Conservation (phyloP, 2,888 invertebrate species). For the Acanthacorydalis orientalis region DNA sequence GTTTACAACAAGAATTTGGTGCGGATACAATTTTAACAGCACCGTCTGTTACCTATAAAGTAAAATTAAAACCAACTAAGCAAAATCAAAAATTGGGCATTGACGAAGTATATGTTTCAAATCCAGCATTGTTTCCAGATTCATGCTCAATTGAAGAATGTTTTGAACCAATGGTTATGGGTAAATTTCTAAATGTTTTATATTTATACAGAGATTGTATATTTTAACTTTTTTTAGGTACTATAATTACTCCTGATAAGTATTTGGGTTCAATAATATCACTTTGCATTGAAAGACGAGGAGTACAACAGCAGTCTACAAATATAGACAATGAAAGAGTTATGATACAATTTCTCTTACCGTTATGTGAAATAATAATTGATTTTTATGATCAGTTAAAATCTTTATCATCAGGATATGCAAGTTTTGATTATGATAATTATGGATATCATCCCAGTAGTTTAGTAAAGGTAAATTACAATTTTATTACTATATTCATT, state of each 20-base stretch:
- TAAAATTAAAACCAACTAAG: constrained; percentile 57
- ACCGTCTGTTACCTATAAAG: constrained; percentile 74
- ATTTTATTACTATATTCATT: neutral
- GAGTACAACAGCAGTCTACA: constrained; percentile 45
- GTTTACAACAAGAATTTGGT: constrained; percentile 68
- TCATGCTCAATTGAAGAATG: constrained; percentile 48
- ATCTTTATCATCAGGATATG: constrained; percentile 82
- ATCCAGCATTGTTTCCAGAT: constrained; percentile 60
- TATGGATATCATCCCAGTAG: constrained; percentile 62
- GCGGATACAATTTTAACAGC: constrained; percentile 70
- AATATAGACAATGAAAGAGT: constrained; percentile 72
- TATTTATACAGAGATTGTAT: neutral
- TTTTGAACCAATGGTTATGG: constrained; percentile 74
- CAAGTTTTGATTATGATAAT: constrained; percentile 88
- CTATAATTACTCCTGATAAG: constrained; percentile 72
- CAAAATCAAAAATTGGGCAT: constrained; percentile 44
- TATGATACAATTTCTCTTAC: constrained; percentile 68
- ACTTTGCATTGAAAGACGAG: constrained; percentile 60
- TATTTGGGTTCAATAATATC: constrained; percentile 53
- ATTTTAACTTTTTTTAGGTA: constrained; percentile 34
- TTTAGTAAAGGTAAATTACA: constrained; percentile 52
- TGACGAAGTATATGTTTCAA: constrained; percentile 47
- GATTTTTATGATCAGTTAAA: constrained; percentile 92
- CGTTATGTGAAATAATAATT: constrained; percentile 82
- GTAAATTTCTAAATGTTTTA: constrained; percentile 22